phyloP scores from a whole-genome alignment of 2,888 invertebrate species.

The Aphrophora alni region DNA sequence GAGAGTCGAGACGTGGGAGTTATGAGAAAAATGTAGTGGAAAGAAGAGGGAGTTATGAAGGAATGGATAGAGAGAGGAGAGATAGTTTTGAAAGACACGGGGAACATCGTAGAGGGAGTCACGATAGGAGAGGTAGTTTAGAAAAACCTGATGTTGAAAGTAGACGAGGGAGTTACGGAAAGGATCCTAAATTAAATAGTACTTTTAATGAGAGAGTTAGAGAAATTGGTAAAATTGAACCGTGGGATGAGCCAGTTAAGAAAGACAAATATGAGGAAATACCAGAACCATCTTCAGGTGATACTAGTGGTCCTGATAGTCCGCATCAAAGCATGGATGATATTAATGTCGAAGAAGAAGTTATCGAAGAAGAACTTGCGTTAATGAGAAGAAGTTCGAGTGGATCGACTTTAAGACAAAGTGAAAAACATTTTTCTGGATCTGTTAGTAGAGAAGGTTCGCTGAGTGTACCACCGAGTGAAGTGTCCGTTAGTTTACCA shows the following conservation, averaged over 20 bases:
- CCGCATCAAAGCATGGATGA: constrained; percentile 79
- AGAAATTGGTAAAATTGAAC: not conserved
- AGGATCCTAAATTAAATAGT: not conserved
- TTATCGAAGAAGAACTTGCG: constrained; percentile 59
- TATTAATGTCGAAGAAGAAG: constrained; percentile 69
- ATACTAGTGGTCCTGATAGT: constrained; percentile 88
- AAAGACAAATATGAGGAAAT: constrained; percentile 54
- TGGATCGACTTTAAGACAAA: constrained; percentile 57
- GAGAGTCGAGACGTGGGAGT: constrained; percentile 22
- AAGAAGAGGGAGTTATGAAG: constrained; percentile 27
- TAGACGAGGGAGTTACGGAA: not conserved
- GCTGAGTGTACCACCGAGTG: constrained; percentile 58
- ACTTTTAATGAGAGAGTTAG: not conserved
- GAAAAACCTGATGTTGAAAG: not conserved
- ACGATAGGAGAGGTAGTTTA: not conserved
- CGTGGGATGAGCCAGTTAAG: not conserved
- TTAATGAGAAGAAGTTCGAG: constrained; percentile 49
- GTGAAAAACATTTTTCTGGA: constrained; percentile 56
- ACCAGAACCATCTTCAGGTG: constrained; percentile 74
- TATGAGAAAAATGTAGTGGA: constrained; percentile 28
- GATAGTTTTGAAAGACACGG: not conserved
- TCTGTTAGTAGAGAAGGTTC: constrained; percentile 58
- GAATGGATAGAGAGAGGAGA: constrained; percentile 27
- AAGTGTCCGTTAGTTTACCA: constrained; percentile 57
- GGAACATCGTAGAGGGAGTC: not conserved